Evolutionary conservation across 2,888 invertebrate species (phyloP).

Genomic region (Meliscaeva auricollis): DNA sequence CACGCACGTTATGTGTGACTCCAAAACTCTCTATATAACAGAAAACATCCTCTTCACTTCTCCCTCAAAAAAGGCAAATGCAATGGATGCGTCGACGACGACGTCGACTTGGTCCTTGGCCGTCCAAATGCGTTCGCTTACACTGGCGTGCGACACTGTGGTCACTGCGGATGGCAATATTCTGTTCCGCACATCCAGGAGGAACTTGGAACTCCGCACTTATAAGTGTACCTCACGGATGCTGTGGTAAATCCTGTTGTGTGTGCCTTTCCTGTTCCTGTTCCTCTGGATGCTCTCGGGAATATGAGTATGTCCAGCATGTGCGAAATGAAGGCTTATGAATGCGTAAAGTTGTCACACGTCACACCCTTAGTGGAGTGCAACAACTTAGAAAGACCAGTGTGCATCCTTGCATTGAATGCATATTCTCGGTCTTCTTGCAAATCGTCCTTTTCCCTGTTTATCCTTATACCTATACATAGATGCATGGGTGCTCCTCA

Average conservation of each 20-base stretch:
- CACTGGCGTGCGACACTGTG: constrained; percentile 75
- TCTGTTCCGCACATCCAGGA: constrained; percentile 58
- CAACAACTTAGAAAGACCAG: constrained; percentile 53
- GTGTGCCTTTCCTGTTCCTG: constrained; percentile 32
- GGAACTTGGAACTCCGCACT: constrained; percentile 68
- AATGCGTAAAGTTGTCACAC: constrained; percentile 72
- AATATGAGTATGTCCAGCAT: constrained; percentile 35
- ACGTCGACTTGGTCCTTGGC: constrained; percentile 3
- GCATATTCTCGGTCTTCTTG: constrained; percentile 36
- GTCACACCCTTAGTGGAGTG: constrained; percentile 45
- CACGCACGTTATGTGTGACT: constrained; percentile 12
- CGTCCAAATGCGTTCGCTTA: constrained; percentile 62
- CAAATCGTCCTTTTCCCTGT: constrained; percentile 55
- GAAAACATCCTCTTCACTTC: neutral
- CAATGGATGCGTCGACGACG: constrained; percentile 41
- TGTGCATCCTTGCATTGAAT: constrained; percentile 45
- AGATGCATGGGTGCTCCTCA: constrained; percentile 20
- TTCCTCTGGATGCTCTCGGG: neutral
- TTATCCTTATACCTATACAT: neutral
- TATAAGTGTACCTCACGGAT: constrained; percentile 72
- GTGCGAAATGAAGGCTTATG: constrained; percentile 61
- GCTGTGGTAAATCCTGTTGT: constrained; percentile 60
- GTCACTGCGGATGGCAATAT: constrained; percentile 70
- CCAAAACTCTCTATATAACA: constrained; percentile 25
- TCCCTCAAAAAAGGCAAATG: constrained; percentile 32